A percentile compares a stretch with the other conserved stretches of the same genome.
Evolutionary conservation across 2,888 invertebrate genomes (phyloP).

Genomic region (Athalia cordata): DNA sequence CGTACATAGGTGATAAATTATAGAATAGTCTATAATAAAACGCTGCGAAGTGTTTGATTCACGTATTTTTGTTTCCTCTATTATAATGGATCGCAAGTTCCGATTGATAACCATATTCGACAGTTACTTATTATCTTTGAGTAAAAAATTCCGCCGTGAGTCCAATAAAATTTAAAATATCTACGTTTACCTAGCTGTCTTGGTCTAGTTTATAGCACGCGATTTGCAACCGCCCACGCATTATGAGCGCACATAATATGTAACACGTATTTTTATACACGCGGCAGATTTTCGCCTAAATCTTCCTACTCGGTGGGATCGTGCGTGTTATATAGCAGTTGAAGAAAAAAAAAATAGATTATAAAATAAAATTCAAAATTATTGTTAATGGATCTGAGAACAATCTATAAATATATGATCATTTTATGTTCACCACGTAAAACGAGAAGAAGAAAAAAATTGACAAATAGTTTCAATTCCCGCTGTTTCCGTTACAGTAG

Average conservation of each 20-base stretch:
- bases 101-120: neutral
- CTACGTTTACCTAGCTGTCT: slow-evolving; percentile 7
- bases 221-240: slow-evolving; percentile 11
- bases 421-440: no score
- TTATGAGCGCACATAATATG: neutral
- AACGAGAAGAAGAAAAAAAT: no score
- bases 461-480: no score
- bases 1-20: no score
- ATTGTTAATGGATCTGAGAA: neutral
- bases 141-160: neutral
- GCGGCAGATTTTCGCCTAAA: slow-evolving; percentile 2
- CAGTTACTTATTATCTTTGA: slow-evolving; percentile 18
- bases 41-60: no score
- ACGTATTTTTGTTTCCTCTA: neutral
- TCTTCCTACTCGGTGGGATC: neutral
- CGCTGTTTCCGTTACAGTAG: no score
- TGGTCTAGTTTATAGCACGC: neutral
- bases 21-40: no score
- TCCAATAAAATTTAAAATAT: neutral
- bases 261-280: slow-evolving; percentile 12
- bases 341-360: neutral
- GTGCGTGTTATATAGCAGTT: neutral
- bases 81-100: neutral
- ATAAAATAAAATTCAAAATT: neutral
- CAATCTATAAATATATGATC: no score